Evolutionary conservation across 30 jellyfish, hydroid and myxozoan genomes (phyloP).

Genomic region (Aurelia coerulea): DNA sequence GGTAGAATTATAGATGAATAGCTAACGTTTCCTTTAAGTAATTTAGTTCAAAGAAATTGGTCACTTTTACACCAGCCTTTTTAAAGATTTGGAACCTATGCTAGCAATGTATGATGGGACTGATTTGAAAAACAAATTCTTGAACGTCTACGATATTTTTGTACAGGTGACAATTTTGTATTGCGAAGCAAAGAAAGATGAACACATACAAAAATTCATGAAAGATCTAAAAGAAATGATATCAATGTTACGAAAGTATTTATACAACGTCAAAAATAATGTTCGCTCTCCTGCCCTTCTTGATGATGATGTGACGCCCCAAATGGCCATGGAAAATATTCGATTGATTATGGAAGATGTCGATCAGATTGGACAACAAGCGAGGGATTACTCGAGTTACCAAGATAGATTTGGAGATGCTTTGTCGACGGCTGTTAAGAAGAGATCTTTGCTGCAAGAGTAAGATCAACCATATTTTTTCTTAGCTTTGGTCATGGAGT

Average conservation of each 20-base stretch:
- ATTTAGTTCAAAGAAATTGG: too few relatives aligned
- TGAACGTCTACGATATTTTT: too few relatives aligned
- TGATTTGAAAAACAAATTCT: too few relatives aligned
- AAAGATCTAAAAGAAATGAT: constrained; percentile 65
- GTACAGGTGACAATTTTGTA: constrained; percentile 62
- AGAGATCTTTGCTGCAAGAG: constrained; percentile 46
- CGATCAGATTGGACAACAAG: constrained; percentile 44
- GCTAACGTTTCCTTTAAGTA: too few relatives aligned
- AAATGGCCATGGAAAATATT: constrained; percentile 75
- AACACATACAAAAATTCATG: constrained; percentile 66
- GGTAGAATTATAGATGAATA: too few relatives aligned
- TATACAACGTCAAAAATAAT: constrained; percentile 61
- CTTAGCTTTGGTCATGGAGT: too few relatives aligned
- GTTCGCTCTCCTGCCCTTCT: constrained; percentile 77
- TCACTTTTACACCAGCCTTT: too few relatives aligned
- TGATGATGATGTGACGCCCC: constrained; percentile 76
- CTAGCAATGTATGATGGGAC: too few relatives aligned
- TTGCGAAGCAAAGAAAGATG: constrained; percentile 90
- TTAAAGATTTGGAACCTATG: too few relatives aligned
- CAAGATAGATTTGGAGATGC: constrained; percentile 75
- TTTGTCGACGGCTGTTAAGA: constrained; percentile 71
- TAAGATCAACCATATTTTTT: constrained; percentile 1
- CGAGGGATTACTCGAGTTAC: constrained; percentile 65
- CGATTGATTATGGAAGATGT: constrained; percentile 67
- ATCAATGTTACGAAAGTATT: constrained; percentile 23